A percentile compares a stretch with the other conserved stretches of the same genome.
Conservation (phyloP, 2,113 vertebrate genomes). For the Mobula hypostoma region DNA sequence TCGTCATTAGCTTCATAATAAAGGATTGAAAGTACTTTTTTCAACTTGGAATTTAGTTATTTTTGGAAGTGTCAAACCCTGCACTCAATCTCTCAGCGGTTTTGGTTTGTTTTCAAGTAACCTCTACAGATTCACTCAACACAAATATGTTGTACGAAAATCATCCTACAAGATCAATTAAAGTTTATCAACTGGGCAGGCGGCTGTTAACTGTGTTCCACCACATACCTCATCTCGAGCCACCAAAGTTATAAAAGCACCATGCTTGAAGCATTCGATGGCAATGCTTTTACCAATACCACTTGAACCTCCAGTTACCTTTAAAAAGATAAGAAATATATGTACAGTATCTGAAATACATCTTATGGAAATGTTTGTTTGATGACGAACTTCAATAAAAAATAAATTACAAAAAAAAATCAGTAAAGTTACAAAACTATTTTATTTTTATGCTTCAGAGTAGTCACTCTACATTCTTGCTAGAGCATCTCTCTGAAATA, state of each 20-base stretch:
- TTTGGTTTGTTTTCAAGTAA: no score
- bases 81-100: no score
- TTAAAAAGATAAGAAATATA: constrained; percentile 34
- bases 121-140: not conserved
- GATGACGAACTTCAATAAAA: no score
- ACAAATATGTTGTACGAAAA: not conserved
- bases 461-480: not conserved
- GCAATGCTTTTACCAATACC: constrained; percentile 95
- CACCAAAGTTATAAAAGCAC: constrained; percentile 92
- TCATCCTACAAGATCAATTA: not conserved
- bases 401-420: not conserved
- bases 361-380: no score
- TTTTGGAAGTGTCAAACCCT: no score
- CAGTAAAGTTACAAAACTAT: not conserved
- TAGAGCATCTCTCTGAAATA: not conserved
- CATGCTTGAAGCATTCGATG: constrained; percentile 86
- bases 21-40: no score
- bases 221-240: constrained; percentile 84
- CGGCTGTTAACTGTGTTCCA: not conserved
- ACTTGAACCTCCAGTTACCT: constrained; percentile 96
- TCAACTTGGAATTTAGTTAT: no score
- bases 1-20: no score
- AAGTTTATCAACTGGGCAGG: not conserved
- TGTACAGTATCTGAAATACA: no score
- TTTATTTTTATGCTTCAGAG: no score